phyloP scores from a whole-genome alignment of 1,140 invertebrate species.

The Aphaenogaster floridana region DNA sequence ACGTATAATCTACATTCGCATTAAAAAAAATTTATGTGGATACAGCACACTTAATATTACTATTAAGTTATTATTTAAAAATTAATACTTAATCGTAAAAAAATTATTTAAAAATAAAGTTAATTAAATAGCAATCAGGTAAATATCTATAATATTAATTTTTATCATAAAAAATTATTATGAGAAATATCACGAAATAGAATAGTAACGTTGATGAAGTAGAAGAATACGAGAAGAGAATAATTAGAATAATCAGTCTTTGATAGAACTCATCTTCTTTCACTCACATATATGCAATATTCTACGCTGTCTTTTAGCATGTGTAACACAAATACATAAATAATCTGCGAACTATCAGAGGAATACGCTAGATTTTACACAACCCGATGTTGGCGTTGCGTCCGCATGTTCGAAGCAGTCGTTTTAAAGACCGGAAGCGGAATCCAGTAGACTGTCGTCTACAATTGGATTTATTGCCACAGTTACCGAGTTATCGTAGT shows the following conservation, averaged over 20 bases:
- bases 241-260: constrained; percentile 45
- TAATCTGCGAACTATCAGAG: constrained; percentile 13
- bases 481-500: constrained; percentile 69
- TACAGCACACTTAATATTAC: constrained; percentile 4
- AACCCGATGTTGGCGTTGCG: neutral
- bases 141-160: neutral
- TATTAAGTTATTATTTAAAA: neutral
- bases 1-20: neutral
- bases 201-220: neutral
- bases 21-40: neutral
- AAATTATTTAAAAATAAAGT: neutral
- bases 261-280: constrained; percentile 8
- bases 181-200: neutral
- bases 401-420: neutral
- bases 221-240: neutral
- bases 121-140: neutral
- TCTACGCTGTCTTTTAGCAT: constrained; percentile 1
- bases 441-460: constrained; percentile 36
- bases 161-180: neutral
- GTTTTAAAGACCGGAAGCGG: constrained; percentile 30
- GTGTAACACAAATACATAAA: constrained; percentile 32
- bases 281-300: neutral
- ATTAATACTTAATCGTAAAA: neutral
- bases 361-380: constrained; percentile 1
- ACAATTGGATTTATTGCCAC: constrained; percentile 58